phyloP scores from a whole-genome alignment of 1,140 invertebrate genomes.

The Ooceraea biroi region DNA sequence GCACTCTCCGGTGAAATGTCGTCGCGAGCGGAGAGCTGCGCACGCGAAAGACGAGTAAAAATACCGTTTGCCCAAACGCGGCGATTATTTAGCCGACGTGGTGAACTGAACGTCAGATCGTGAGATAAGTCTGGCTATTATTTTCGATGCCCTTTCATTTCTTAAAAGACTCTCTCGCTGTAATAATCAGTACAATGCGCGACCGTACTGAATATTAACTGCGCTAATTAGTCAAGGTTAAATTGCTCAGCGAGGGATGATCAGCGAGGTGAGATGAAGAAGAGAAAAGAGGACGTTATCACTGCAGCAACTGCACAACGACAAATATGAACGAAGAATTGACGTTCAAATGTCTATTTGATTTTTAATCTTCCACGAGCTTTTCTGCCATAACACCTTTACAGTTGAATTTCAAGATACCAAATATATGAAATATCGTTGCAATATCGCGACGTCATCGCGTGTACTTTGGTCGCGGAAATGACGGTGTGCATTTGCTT shows the following conservation, averaged over 20 bases:
- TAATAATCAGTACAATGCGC: no score
- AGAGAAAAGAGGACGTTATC: no score
- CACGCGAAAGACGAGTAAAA: slow-evolving; percentile 21
- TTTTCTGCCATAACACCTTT: no score
- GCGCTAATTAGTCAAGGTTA: no score
- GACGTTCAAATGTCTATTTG: background rate
- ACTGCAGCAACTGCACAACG: no score
- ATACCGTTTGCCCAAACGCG: slow-evolving; percentile 8
- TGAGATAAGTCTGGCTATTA: background rate
- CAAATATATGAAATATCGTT: background rate
- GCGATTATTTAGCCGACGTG: slow-evolving; percentile 8
- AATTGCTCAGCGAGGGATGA: no score
- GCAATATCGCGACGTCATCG: slow-evolving; percentile 11
- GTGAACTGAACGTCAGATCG: slow-evolving; percentile 4
- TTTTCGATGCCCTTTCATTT: no score
- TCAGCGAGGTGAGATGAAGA: no score
- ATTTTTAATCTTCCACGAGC: no score
- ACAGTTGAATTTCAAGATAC: background rate
- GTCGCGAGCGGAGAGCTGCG: background rate
- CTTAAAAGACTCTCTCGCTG: no score
- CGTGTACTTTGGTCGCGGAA: slow-evolving; percentile 21
- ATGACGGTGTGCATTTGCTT: slow-evolving; percentile 10
- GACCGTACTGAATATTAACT: no score
- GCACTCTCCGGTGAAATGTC: slow-evolving; percentile 20
- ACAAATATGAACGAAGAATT: no score